Evolutionary conservation across 1,140 invertebrate genomes (phyloP), one percentile per base, ranked within the genome.

Genomic region (Scaptomyza hsui): DNA sequence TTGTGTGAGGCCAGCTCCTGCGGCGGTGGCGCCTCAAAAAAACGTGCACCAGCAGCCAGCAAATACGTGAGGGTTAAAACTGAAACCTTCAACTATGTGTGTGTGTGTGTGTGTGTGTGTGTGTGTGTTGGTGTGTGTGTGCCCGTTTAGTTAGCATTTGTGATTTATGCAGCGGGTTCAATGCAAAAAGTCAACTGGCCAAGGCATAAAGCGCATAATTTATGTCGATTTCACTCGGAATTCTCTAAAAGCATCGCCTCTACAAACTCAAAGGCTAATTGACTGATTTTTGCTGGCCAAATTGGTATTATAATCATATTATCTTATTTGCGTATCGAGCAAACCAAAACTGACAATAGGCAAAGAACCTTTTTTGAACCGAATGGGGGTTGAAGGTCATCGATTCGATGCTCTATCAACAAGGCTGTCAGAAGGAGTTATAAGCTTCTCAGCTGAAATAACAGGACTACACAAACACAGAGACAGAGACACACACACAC

Each of bases 131-230:
- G 60, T 35, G 48, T 45, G 61, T n/a, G n/a, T n/a, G 24, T 26
- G 4, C 18, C 42, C 60, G 16, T 56, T 53, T 52, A 37, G 64
- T 59, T 53, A 26, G 29, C 24, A 52, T 62, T 74, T 85, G 63
- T 85, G 81, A 85, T 85, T 85, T 85, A 85, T 85, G 77, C 82
- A 65, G 64, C 70, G 73, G 53, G 77, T 81, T 85, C 77, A 86
- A 86, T 85, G 81, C 77, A 85, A 86, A 85, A 85, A 85, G 81
- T 86, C 81, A 85, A 86, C 77, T 76, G 52, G 55, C 41, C 74
- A 68, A 72, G 76, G 60, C 81, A 81, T 77, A 80, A 77, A 85
- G 69, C 79, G 63, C 81, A 86, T 88, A 86, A 85, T 85, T 85
- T 85, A 85, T 85, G 81, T 75, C 70, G 61, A 65, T 62, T 79